Percentiles rank a stretch among this genome's conserved stretches.
Evolutionary conservation across 2,888 invertebrate species (phyloP).

Genomic region (Diaprepes abbreviatus): DNA sequence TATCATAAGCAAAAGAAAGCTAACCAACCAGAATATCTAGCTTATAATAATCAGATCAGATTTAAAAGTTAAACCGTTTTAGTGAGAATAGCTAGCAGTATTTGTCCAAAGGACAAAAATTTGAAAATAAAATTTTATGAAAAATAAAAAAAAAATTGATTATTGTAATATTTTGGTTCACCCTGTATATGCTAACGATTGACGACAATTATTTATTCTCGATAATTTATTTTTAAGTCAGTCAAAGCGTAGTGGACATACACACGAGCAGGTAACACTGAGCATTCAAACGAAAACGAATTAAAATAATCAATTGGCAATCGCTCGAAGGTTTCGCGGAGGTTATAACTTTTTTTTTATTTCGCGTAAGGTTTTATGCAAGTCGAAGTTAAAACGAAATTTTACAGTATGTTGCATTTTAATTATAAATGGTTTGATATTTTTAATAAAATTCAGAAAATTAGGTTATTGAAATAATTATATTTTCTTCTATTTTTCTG

Average conservation of each 20-base stretch:
- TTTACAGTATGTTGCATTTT: not conserved
- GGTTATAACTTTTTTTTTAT: slow-evolving; percentile 29
- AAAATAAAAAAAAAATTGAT: too few species aligned
- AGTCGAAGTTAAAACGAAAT: not conserved
- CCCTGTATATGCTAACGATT: not conserved
- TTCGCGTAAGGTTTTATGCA: not conserved
- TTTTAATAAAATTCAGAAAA: too few species aligned
- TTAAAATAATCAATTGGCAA: slow-evolving; percentile 36
- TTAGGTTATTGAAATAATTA: too few species aligned
- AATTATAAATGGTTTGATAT: not conserved
- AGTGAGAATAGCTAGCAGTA: too few species aligned
- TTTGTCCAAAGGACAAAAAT: too few species aligned
- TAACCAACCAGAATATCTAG: too few species aligned
- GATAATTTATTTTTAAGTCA: slow-evolving; percentile 10
- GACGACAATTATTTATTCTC: slow-evolving; percentile 16
- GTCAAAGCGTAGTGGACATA: slow-evolving; percentile 11
- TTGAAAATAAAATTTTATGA: too few species aligned
- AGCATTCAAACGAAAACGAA: not conserved
- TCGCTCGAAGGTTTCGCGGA: slow-evolving; percentile 34
- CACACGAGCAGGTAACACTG: slow-evolving; percentile 3
- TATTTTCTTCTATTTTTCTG: too few species aligned
- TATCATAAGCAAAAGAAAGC: too few species aligned
- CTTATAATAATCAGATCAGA: too few species aligned
- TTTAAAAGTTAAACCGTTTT: too few species aligned
- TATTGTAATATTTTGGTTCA: not conserved